Base-by-base conservation (phyloP, 2,888 invertebrate species). In the Volucella inanis region DNA sequence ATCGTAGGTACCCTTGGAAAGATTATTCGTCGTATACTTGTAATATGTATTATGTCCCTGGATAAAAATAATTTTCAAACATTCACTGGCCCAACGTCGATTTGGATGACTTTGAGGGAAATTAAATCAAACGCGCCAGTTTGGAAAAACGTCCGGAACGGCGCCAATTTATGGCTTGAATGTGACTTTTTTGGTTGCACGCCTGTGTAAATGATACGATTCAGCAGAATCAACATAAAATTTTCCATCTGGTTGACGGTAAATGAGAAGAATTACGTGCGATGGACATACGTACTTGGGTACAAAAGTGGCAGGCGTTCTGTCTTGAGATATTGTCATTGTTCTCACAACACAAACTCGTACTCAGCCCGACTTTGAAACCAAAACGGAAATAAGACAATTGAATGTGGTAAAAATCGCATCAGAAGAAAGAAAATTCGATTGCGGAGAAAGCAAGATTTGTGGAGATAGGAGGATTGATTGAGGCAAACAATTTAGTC, bases 1-100 rank as follows among this genome's bases (percentile, higher is more conserved):
- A 22, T 15, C 50, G 57, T 65, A 59, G 64, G 74, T 79, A 67
- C 74, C 79, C 79, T 74, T 74, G 79, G 59, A 67, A 50, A n/a
- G 10, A 72, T 61, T 38, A 31, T 31, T 31, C 31, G 31, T 31
- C 31, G 31, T 31, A 31, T 31, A 31, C 31, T 49, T 57, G 18
- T 39, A 72, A 50, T 50, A n/a, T n/a, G n/a, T n/a, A 31, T 31
- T 31, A 31, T 78, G 50, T 79, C 41, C 45, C 45, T 14, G 74
- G 22, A 12, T 61, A 67, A 79, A 79, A 79, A 72, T 72, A 79
- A 52, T 62, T 65, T 18, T 45, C 45, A n/a, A 12, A 38, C n/a
- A 54, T 11, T 59, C 41, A 43, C 43, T 31, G 6, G 31, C 31
- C 31, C 18, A 22, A 12, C 41, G 43, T 41, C 41, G 12, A 41